A percentile compares a stretch with the other conserved stretches of the same genome.
These are phyloP conservation scores for Colinus virginianus DNA, from an alignment of 2,113 vertebrate genomes.

Conservation along the genomic window DNA sequence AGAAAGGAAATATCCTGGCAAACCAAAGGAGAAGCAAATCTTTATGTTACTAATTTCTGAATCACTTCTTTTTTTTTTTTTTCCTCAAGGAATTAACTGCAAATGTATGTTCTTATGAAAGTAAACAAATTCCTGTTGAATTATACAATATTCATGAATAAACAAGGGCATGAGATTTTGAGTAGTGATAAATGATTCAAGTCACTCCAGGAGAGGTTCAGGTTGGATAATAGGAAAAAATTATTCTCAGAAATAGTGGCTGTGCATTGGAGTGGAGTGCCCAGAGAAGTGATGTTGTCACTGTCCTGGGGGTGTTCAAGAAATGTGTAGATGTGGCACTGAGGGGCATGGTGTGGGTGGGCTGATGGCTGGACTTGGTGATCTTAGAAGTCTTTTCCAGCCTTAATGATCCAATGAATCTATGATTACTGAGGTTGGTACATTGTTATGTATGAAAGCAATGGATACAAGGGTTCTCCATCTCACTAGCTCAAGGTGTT, in stretches of 20 bases:
- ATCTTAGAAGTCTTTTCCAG: no score
- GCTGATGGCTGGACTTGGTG: no score
- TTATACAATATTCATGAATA: not conserved
- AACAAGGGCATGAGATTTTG: not conserved
- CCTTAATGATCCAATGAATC: no score
- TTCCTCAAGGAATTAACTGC: not conserved
- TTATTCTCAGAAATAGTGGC: no score
- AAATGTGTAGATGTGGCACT: no score
- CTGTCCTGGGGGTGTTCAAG: no score
- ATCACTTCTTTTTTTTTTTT: not conserved
- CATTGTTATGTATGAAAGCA: not conserved
- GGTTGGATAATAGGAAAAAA: no score
- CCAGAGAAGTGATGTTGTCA: no score
- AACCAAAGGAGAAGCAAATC: not conserved
- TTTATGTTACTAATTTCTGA: not conserved
- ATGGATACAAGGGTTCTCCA: rapidly evolving
- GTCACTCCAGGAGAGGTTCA: no score
- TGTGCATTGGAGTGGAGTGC: no score
- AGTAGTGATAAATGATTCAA: not conserved
- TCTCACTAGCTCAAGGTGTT: not conserved
- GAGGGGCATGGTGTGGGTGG: no score
- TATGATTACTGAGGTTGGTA: not conserved
- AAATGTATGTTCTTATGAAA: not conserved
- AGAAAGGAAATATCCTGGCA: not conserved
- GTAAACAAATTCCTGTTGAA: not conserved